Percentiles rank a stretch among this genome's conserved stretches.
Evolutionary conservation across 2,888 invertebrate species (phyloP).

Genomic region (Lamellibrachia satsuma): DNA sequence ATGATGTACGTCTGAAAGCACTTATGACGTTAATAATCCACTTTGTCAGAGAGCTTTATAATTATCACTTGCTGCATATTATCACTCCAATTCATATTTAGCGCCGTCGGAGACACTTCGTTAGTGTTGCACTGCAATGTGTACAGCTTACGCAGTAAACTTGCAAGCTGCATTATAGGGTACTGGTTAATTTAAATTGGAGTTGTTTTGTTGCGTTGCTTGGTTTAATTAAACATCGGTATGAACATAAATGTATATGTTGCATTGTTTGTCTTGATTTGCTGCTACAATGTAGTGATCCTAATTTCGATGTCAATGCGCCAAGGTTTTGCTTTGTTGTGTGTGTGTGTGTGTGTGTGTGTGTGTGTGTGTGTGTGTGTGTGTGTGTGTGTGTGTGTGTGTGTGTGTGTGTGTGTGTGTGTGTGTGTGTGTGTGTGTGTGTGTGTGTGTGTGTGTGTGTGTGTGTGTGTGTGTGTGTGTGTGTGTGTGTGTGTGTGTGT

Average conservation of each 20-base stretch:
- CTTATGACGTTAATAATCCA: not conserved
- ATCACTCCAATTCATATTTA: not conserved
- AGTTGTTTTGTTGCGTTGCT: not conserved
- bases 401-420: not conserved
- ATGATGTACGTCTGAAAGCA: not conserved
- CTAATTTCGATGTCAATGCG: not conserved
- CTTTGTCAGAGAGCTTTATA: not conserved
- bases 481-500: not conserved
- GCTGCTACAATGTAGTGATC: not conserved
- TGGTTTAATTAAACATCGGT: not conserved
- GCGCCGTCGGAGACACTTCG: not conserved
- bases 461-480: not conserved
- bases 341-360: not conserved
- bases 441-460: not conserved
- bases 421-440: not conserved
- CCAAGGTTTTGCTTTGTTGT: not conserved
- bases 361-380: not conserved
- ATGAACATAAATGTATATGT: not conserved
- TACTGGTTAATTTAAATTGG: not conserved
- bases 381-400: too few relatives aligned
- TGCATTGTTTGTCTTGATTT: not conserved
- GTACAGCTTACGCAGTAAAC: not conserved
- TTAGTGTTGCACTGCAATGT: not conserved
- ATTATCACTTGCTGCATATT: not conserved
- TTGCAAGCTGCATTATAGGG: not conserved